Base-by-base conservation (phyloP, 2,113 vertebrate genomes). In the Eonycteris spelaea region DNA sequence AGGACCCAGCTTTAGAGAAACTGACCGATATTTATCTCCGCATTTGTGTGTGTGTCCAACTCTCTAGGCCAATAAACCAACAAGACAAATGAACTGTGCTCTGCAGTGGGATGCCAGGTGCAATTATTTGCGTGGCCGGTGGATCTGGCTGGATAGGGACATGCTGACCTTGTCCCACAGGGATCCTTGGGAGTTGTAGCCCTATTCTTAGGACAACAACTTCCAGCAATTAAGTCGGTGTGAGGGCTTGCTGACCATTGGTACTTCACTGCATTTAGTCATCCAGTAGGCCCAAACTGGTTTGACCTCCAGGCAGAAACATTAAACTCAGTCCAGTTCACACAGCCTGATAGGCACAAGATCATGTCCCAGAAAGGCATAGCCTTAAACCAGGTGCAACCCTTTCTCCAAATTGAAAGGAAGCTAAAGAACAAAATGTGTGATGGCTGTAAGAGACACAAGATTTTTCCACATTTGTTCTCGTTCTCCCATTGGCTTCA, bases 31-130 rank as follows among this genome's bases (percentile, higher is more conserved):
- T 98, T 98, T 98, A 98, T 98, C 98, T 98, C 95, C 94, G 96
- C 97, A 97, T 97, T 95, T 98, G 97, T 98, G 97, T 98, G 98
- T 98, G 97, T 98, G 98, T 98, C 96, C 97, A 97, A 95, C 93
- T 97, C 94, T 97, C 94, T 97, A 97, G 97, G 97, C 97, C 95
- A 98, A 98, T 98, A 98, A 98, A 98, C 95, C 96, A 96, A 98
- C 96, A 86, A 97, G 97, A 97, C 94, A 97, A 96, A 97, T 6
- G 68, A 90, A 96, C 88, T 68, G 48, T 96, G 94, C 90, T 94
- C 91, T 10, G n/a, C 86, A 73, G 83, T 93, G 90, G 94, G 87
- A 78, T 83, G 61, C 95, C 88, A 97, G 80, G 85, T 95, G 95
- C 94, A 53, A 22, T 96, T 80, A 86, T 96, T 97, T 95, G 74